phyloP scores from a whole-genome alignment of 2,113 vertebrate species.

The Malurus melanocephalus region DNA sequence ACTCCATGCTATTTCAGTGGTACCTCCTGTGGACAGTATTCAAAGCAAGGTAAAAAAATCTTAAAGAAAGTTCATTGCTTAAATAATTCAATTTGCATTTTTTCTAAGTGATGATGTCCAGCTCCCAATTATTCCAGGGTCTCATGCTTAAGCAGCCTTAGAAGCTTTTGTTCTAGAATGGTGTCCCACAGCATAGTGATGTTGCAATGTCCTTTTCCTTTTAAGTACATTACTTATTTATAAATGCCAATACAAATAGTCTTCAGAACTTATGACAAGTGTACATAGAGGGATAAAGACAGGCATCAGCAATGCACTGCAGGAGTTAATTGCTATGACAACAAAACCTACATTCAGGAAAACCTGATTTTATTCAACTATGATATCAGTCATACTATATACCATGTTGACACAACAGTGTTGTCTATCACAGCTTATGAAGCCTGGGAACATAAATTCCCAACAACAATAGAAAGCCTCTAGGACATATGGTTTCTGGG shows the following conservation, averaged over 20 bases:
- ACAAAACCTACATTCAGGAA: neutral
- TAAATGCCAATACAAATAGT: neutral
- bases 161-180: neutral
- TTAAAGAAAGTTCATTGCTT: neutral
- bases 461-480: slow-evolving; percentile 5
- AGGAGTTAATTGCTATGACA: neutral
- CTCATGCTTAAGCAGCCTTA: neutral
- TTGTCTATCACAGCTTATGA: neutral
- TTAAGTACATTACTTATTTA: neutral
- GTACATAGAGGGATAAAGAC: neutral
- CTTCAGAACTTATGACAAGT: neutral
- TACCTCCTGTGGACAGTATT: neutral
- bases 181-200: neutral
- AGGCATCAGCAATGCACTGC: neutral
- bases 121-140: neutral
- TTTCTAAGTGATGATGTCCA: neutral
- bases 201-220: neutral
- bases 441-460: neutral
- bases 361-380: neutral
- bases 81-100: neutral
- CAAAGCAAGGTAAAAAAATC: neutral
- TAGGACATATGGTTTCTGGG: slow-evolving; percentile 37
- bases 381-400: neutral
- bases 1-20: neutral
- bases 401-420: neutral